These are phyloP conservation scores for Theropithecus gelada DNA, from an alignment of 2,113 vertebrate species.

Conservation along the genomic window DNA sequence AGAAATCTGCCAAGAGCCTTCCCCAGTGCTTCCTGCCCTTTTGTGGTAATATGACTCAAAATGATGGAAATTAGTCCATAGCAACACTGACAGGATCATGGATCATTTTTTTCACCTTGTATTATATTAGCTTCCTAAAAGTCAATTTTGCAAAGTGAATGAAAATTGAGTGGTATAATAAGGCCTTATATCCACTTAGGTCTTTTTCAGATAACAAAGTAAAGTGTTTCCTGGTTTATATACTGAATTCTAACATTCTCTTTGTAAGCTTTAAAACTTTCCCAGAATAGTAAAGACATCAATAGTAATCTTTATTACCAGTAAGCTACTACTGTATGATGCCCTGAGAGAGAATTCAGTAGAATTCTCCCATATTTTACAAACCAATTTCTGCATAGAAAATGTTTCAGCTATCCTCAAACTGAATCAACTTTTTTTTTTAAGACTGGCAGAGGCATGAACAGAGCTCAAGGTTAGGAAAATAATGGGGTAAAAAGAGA, in stretches of 20 bases:
- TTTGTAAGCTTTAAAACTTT: background rate
- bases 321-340: background rate
- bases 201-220: background rate
- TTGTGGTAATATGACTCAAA: background rate
- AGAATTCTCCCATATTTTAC: background rate
- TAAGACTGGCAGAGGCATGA: background rate
- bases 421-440: background rate
- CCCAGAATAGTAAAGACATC: background rate
- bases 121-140: background rate
- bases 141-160: background rate
- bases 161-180: background rate
- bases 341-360: background rate
- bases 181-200: background rate
- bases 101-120: background rate
- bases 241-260: background rate
- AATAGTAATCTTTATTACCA: background rate
- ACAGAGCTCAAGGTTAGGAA: slow-evolving; percentile 42
- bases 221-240: background rate
- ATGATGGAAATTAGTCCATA: background rate
- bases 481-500: background rate
- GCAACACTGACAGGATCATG: background rate
- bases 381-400: background rate
- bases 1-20: background rate
- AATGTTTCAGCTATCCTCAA: background rate
- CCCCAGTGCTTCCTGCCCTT: background rate